Evolutionary conservation across 2,888 invertebrate species (phyloP).

Genomic region (Cybosia mesomella): DNA sequence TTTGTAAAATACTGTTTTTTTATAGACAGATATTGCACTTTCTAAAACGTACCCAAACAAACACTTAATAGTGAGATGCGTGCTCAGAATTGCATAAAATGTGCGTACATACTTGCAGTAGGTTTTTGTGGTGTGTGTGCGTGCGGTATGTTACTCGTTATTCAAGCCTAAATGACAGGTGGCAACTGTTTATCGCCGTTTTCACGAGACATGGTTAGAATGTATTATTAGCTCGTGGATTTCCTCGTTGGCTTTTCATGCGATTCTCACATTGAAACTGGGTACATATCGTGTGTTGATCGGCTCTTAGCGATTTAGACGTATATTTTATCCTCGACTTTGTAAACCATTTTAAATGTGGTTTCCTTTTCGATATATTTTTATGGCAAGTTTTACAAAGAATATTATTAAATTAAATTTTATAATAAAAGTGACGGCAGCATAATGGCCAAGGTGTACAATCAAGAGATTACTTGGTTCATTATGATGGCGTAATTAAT

Average conservation of each 20-base stretch:
- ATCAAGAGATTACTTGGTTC: too few relatives aligned
- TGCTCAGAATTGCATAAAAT: conserved; percentile 14
- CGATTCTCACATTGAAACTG: background rate
- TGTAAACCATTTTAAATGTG: background rate
- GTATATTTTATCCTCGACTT: background rate
- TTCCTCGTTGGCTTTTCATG: conserved; percentile 20
- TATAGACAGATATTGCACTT: conserved; percentile 2
- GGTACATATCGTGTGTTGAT: conserved; percentile 2
- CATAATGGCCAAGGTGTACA: too few relatives aligned
- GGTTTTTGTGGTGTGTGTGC: background rate
- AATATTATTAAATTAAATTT: too few relatives aligned
- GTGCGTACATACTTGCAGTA: background rate
- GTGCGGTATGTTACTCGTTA: conserved; percentile 14
- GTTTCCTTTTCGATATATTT: background rate
- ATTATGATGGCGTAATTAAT: too few relatives aligned
- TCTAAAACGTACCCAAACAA: conserved; percentile 10
- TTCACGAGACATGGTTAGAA: conserved; percentile 24
- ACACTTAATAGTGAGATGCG: conserved; percentile 9
- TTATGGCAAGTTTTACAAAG: too few relatives aligned
- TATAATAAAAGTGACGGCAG: too few relatives aligned
- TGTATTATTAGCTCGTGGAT: conserved; percentile 26
- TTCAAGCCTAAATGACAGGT: conserved; percentile 27
- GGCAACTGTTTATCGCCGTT: conserved; percentile 30
- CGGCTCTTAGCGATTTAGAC: background rate
- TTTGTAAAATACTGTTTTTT: background rate